Evolutionary conservation across 2,888 invertebrate genomes (phyloP), one percentile per base, ranked within the genome.

Genomic region (Oasisia sp.): DNA sequence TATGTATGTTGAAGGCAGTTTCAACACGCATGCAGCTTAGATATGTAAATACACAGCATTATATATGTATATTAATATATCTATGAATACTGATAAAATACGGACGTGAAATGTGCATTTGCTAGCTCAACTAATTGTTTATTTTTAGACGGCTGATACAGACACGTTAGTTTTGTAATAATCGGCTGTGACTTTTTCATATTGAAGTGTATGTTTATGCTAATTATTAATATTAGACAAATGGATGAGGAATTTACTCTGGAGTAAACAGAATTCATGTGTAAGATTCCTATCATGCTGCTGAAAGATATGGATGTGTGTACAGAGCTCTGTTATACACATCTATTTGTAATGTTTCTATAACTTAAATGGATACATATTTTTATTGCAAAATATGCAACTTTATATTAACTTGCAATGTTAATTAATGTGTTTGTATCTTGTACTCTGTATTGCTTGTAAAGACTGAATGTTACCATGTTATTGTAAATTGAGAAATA

Each of bases 401-500:
- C 27, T 27, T 74, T 74, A 74, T 74, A 19, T 74, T 0, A 74
- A 74, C 74, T 74, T 74, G 74, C 74, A 74, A 74, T 74, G 74
- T 74, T 27, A 74, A 7, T 74, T 19, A 74, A 74, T 74, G 74
- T 74, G 74, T 74, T 74, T 74, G 27, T 74, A 74, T 27, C 14
- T 74, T 74, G 74, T 74, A 74, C 74, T 74, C 27, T 74, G 74
- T 74, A 74, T 74, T 74, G 14, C 74, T 19, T 74, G 74, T 74
- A 74, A 27, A 74, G n/a, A 74, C 74, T n/a, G 74, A 74, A n/a
- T 27, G 27, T 19, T 74, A 74, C 27, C 7, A 74, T n/a, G n/a
- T 74, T 74, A 74, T 27, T 74, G 74, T 74, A 74, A 74, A 74
- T 56, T 74, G 74, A 74, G 74, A 74, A 74, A 74, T 74, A 74